Evolutionary conservation across 1,140 invertebrate genomes (phyloP), one percentile per base, ranked within the genome.

Genomic region (Chrysomallon squamiferum): DNA sequence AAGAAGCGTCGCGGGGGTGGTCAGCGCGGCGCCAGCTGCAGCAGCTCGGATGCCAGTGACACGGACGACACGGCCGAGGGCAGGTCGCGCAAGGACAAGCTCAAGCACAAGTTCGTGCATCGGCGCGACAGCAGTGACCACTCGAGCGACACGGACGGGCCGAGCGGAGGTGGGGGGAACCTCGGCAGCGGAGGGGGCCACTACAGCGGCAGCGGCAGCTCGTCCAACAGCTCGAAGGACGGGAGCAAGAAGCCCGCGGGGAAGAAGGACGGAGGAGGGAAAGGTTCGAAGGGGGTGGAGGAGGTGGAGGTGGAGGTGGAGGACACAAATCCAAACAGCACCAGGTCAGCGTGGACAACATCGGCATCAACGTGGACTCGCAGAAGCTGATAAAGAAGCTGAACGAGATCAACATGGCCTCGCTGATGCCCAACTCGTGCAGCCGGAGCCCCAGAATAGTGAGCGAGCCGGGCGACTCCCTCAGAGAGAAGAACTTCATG

Each of bases 41-140:
- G 93, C 72, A 93, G 93, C 57, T 95, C 94, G 0, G 93, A 95
- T 80, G 92, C 94, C 5, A 95, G 93, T 54, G 94, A 96, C 81
- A 84, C 78, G 3, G 94, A 95, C 82, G 94, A 96, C 75, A 92
- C 92, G 43, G n/a, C n/a, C n/a, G 93, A 95, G 50, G 88, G 91
- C 22, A 93, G 93, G 77, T 93, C 94, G 73, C 85, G 92, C 30
- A 90, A 91, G 22, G 90, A 93, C 52, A 93, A 92, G 83, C 86
- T 92, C 47, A 87, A 87, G 32, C 86, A 87, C 33, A 79, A 82
- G 52, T 79, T 84, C 65, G 82, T 78, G 52, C 78, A 81, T 60
- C 71, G 80, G 6, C 65, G 82, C 30, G 82, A 84, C 64, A 83
- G 80, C 69, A 84, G 83, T 71, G 84, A 86, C 61, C 81, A 85